Evolutionary conservation across 2,113 vertebrate species (phyloP).

Genomic region (Synodontis membranacea): DNA sequence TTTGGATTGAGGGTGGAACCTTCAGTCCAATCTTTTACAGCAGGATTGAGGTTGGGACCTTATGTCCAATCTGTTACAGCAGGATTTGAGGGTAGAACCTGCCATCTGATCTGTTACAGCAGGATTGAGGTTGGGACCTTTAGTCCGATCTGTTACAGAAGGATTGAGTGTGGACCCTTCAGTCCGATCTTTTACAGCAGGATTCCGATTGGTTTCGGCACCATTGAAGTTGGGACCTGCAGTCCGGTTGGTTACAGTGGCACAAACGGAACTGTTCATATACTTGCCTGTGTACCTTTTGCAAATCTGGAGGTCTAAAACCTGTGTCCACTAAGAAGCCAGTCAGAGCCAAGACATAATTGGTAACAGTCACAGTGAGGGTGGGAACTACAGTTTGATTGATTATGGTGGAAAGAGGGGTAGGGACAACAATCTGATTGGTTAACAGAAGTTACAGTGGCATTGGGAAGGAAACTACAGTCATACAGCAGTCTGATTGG

Average conservation of each 20-base stretch:
- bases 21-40: not conserved
- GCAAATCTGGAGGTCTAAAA: too few relatives aligned
- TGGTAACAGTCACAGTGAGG: rapidly evolving
- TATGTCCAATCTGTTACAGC: not conserved
- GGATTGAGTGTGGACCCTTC: too few relatives aligned
- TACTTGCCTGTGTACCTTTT: too few relatives aligned
- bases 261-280: too few relatives aligned
- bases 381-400: not conserved
- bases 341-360: too few relatives aligned
- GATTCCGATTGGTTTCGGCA: not conserved
- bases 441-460: too few relatives aligned
- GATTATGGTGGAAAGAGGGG: not conserved
- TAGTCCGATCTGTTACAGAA: not conserved
- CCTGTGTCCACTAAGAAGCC: too few relatives aligned
- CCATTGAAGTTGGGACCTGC: not conserved
- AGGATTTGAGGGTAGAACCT: not conserved
- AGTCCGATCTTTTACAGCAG: not conserved
- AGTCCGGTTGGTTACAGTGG: not conserved
- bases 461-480: not conserved
- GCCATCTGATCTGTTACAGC: not conserved
- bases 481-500: not conserved
- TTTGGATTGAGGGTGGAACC: not conserved
- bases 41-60: not conserved
- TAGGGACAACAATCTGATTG: not conserved
- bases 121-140: not conserved